Base-by-base conservation (phyloP, 2,113 vertebrate genomes). In the Stegastes partitus region DNA sequence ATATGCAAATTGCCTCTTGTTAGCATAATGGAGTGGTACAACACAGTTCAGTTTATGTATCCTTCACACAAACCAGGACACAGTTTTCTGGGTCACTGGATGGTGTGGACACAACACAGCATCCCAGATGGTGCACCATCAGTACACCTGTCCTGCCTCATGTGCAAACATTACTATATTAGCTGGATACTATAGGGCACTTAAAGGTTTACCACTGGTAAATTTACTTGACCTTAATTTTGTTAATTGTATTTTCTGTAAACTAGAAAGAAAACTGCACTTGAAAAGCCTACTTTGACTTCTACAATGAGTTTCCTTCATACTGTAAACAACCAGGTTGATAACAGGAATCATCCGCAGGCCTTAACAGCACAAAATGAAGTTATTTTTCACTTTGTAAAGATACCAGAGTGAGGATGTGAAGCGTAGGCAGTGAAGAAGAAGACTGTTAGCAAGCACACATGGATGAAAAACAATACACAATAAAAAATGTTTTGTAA, bases 81-180 rank as follows among this genome's bases (percentile, higher is more conserved):
- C 55, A 47, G 54, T 57, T 81, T 88, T 86, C 81, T 78, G 86
- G 83, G 86, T 88, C 78, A 82, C 11, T 68, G 83, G 39, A 56
- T 26, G 47, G 49, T 88, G 73, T 88, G 83, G 79, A 86, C 81
- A 82, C 73, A 82, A 75, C 74, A 64, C 62, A 39, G 68, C 57
- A 21, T 67, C 83, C 74, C 88, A 86, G 81, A 86, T 82, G 83
- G 78, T 31, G 5, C 55, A 42, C 44, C 59, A 22, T 55, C 59
- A 15, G 59, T 49, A 49, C 78, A 83, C 83, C 79, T 81, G 85
- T 63, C 74, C 54, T 19, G 9, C 68, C 49, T 77, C 61, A 54
- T 69, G 54, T 76, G 73, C 72, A 78, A 79, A 86, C 62, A 79
- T 21, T 2, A 23, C 9, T 11, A 31, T 62, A 21, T 54, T 56